Conservation (phyloP, 1,140 invertebrate genomes). For the Drosophila orosa region DNA sequence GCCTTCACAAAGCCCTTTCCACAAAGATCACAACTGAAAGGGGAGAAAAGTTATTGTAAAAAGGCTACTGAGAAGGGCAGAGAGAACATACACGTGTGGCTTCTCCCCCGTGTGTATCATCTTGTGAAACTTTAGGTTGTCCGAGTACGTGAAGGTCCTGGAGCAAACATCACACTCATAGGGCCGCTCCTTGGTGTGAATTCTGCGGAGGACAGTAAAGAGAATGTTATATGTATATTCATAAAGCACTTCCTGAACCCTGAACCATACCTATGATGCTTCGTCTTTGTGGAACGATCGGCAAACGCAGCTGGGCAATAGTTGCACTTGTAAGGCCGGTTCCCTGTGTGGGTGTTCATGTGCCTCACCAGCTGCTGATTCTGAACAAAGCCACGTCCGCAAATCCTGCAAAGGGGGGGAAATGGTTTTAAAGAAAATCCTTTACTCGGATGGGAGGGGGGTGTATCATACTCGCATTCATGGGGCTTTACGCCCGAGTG, state of each 20-base stretch:
- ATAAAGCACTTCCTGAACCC: background rate
- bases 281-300: conserved; percentile 86
- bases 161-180: conserved; percentile 89
- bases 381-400: conserved; percentile 75
- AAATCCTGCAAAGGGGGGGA: conserved; percentile 65
- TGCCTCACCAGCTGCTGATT: conserved; percentile 77
- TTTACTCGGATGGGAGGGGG: fast-evolving
- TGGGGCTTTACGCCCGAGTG: conserved; percentile 76
- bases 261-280: conserved; percentile 85
- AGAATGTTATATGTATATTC: background rate
- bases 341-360: conserved; percentile 81
- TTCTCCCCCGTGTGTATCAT: conserved; percentile 77
- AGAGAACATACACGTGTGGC: conserved; percentile 61
- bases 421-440: background rate
- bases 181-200: conserved; percentile 90
- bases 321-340: conserved; percentile 88
- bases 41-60: no score
- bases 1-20: conserved; percentile 75
- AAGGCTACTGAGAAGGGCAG: no score
- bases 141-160: conserved; percentile 89
- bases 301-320: conserved; percentile 89
- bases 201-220: conserved; percentile 25
- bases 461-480: conserved; percentile 75
- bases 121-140: conserved; percentile 87
- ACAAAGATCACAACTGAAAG: conserved; percentile 64